Evolutionary conservation across 2,797 vertebrate species (phyloP), one percentile per base, ranked within the genome.

Genomic region (Paguma larvata): DNA sequence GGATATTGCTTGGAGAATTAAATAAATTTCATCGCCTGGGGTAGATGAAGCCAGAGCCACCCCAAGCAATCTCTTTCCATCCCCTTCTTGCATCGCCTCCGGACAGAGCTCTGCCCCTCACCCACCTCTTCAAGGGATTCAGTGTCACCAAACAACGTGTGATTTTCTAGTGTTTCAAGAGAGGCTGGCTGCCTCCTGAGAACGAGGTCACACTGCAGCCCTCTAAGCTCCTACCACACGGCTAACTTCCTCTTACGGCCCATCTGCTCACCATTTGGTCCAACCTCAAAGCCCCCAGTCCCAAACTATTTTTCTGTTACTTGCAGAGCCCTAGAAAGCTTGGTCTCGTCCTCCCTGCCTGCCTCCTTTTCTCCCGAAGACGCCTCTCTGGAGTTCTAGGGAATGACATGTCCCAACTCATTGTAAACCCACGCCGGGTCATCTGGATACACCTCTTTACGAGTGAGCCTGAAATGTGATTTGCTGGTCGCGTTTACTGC

Each of bases 321-420:
- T 38, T n/a, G 51, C 14, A 78, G 62, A 65, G 13, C 32, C 32
- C 5, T 59, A 25, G 27, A 16, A 65, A 21, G 6, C 51, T 48
- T 34, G 2, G 2, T 38, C 8, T 7, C 53, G 14, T 38, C 15
- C 51, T 72, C 21, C n/a, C 38, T 86, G 21, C 34, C 73, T 46
- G 34, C 59, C 41, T 32, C 7, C 53, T 48, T 46, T 94, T 51
- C 30, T 9, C 59, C 65, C 32, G 3, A 73, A 90, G 25, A 56
- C 0, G 5, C 11, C 3, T 21, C 25, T 11, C 38, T 70, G n/a
- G 4, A 78, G 94, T 73, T 63, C 79, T 23, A 56, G 48, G 41
- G 6, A 56, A 51, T 5, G 23, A 0, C 4, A 2, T 18, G 19
- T 16, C 27, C 13, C 53, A n/a, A 12, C 18, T 70, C 21, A 0